A percentile compares a stretch with the other conserved stretches of the same genome.
Conservation (phyloP, 2,888 invertebrate species). For the Isoperla grammatica region DNA sequence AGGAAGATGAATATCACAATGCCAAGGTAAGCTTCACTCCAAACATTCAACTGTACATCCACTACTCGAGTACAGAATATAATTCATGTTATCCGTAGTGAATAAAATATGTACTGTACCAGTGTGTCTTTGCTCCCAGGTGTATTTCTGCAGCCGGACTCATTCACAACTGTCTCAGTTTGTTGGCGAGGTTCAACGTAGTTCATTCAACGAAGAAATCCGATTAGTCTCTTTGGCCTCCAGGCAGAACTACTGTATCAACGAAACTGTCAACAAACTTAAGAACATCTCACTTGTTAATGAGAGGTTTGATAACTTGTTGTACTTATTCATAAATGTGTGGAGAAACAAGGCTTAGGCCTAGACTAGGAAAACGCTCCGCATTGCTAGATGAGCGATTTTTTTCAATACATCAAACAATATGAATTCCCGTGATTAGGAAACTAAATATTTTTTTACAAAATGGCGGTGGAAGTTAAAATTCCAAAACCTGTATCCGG, state of each 20-base stretch:
- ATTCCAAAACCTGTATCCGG: too few relatives aligned
- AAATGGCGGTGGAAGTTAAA: too few relatives aligned
- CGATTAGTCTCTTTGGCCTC: constrained; percentile 84
- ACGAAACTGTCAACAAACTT: constrained; percentile 67
- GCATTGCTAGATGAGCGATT: too few relatives aligned
- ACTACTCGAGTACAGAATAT: neutral
- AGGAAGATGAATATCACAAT: constrained; percentile 40
- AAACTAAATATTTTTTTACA: too few relatives aligned
- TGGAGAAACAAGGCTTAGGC: too few relatives aligned
- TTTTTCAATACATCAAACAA: too few relatives aligned
- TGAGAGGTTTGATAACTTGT: constrained; percentile 58
- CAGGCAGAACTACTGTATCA: constrained; percentile 86
- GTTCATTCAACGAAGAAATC: constrained; percentile 62
- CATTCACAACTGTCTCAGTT: constrained; percentile 96
- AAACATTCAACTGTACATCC: neutral
- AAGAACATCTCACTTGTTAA: constrained; percentile 77
- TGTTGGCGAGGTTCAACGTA: constrained; percentile 84
- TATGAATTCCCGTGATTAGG: too few relatives aligned
- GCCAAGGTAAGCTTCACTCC: constrained; percentile 37
- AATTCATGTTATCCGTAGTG: neutral
- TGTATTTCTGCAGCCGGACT: constrained; percentile 92
- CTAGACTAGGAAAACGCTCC: too few relatives aligned
- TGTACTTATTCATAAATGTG: too few relatives aligned
- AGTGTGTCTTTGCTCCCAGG: too few relatives aligned
- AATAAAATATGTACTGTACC: constrained; percentile 9